These are phyloP conservation scores for Aphelenchoides besseyi DNA, from an alignment of 1,140 invertebrate genomes.

Conservation along the genomic window DNA sequence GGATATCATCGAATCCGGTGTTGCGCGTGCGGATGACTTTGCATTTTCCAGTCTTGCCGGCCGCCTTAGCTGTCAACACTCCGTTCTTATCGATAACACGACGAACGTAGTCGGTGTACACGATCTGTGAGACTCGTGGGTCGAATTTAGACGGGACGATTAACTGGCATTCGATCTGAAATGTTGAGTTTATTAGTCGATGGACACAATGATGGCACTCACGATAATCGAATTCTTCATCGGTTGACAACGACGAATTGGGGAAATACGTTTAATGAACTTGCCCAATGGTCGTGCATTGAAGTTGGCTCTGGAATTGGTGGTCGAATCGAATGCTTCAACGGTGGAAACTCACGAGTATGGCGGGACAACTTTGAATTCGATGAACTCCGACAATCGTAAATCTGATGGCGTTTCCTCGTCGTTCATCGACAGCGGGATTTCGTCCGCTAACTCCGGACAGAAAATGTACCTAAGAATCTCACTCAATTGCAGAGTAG, in stretches of 20 bases:
- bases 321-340: no score
- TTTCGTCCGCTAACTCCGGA: slow-evolving; percentile 1
- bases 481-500: background rate
- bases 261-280: background rate
- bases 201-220: background rate
- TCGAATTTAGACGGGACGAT: slow-evolving; percentile 2
- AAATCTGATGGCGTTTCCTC: background rate
- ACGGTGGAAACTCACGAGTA: background rate
- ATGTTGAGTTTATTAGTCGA: background rate
- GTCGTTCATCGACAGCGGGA: background rate
- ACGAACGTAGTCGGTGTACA: background rate
- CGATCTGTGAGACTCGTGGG: background rate
- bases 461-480: background rate
- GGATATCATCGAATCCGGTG: background rate
- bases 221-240: slow-evolving; percentile 8
- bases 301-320: no score
- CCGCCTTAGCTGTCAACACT: background rate
- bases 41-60: background rate
- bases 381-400: background rate
- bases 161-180: background rate
- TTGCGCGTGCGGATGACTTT: background rate
- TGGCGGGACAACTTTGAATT: background rate
- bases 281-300: background rate
- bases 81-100: slow-evolving; percentile 4
- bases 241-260: no score